phyloP scores from a whole-genome alignment of 1,140 invertebrate species.

The Panagrolaimus sp. region DNA sequence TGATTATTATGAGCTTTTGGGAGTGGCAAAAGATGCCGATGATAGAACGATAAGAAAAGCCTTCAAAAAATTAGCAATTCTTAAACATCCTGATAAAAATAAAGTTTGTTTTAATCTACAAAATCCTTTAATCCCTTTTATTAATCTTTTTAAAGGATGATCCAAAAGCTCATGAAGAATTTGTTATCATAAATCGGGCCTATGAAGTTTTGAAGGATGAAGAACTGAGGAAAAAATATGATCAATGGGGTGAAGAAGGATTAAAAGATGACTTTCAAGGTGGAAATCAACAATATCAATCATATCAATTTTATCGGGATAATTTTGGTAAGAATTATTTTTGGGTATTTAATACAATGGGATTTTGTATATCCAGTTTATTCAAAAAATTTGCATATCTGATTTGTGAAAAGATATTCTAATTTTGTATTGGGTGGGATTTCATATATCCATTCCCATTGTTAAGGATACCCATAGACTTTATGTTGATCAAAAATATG shows the following conservation, averaged over 20 bases:
- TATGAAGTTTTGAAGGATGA: slow-evolving; percentile 80
- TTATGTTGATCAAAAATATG: too few species aligned
- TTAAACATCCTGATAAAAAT: slow-evolving; percentile 79
- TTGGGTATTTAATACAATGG: too few species aligned
- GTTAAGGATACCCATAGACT: too few species aligned
- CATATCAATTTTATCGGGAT: slow-evolving; percentile 76
- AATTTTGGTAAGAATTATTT: slow-evolving; percentile 68
- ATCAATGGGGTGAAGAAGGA: slow-evolving; percentile 72
- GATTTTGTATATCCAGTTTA: slow-evolving; percentile 14
- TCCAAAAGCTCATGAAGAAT: slow-evolving; percentile 70
- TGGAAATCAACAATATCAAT: slow-evolving; percentile 67
- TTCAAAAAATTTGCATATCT: too few species aligned
- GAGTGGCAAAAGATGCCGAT: slow-evolving; percentile 69
- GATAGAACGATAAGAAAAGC: slow-evolving; percentile 73
- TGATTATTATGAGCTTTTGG: slow-evolving; percentile 70
- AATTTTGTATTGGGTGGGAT: too few species aligned
- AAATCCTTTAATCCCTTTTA: slow-evolving; percentile 19
- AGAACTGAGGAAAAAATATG: slow-evolving; percentile 73
- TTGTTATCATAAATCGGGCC: slow-evolving; percentile 72
- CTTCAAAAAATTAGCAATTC: slow-evolving; percentile 75
- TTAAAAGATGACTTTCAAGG: slow-evolving; percentile 64
- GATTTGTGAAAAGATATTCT: too few species aligned
- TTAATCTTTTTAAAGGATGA: slow-evolving; percentile 65
- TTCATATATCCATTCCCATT: neutral
- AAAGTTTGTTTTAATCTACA: slow-evolving; percentile 61